These are phyloP conservation scores for Balaenoptera acutorostrata DNA, from an alignment of 2,113 vertebrate genomes.

Conservation along the genomic window DNA sequence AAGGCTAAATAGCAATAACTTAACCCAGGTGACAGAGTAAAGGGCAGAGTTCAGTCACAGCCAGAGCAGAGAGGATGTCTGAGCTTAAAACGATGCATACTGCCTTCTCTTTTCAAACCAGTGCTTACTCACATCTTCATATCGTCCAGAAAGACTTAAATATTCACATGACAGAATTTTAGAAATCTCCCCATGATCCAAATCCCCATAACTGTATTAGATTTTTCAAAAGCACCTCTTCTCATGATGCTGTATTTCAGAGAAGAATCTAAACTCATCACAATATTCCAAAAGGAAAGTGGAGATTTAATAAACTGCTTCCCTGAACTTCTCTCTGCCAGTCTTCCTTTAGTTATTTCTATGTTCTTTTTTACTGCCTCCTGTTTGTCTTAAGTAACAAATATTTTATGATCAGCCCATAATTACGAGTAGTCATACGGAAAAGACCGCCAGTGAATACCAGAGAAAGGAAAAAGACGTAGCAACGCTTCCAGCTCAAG, in stretches of 20 bases:
- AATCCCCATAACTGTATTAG: not conserved
- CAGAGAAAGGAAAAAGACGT: not conserved
- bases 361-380: not conserved
- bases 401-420: not conserved
- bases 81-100: not conserved
- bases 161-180: not conserved
- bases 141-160: not conserved
- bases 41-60: not conserved
- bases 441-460: not conserved
- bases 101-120: not conserved
- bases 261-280: not conserved
- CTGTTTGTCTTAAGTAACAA: not conserved
- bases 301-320: not conserved
- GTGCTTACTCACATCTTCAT: not conserved
- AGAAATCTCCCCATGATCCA: not conserved
- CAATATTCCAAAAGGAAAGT: not conserved
- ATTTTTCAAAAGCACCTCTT: not conserved
- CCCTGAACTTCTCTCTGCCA: not conserved
- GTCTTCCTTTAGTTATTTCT: not conserved
- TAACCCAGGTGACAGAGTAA: not conserved
- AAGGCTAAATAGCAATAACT: not conserved
- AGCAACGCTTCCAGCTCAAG: not conserved
- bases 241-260: not conserved
- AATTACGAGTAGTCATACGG: not conserved
- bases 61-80: not conserved